Evolutionary conservation across 2,888 invertebrate species (phyloP), one percentile per base, ranked within the genome.

Genomic region (Parapristionchus giblindavisi): DNA sequence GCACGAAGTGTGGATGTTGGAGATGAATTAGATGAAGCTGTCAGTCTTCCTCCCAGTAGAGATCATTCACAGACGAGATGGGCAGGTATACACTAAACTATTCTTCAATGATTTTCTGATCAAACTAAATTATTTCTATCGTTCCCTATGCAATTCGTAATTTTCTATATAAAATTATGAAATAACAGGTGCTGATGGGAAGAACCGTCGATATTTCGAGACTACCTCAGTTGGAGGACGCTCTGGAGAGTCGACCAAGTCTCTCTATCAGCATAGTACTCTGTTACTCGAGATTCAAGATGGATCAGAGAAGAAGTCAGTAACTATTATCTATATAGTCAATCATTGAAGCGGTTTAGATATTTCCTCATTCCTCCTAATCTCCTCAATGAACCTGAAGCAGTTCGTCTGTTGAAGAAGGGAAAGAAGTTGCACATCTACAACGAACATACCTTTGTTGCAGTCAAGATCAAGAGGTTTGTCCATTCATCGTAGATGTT

Each of bases 401-500:
- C 84, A 2, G 76, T 78, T 48, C 79, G 84, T 36, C 68, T 87
- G 65, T 83, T 87, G 85, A 79, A 80, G 75, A 79, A 81, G 58
- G 88, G 88, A 36, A 86, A 85, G 77, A 88, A 88, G 75, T 81
- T 88, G 63, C 88, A 88, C 76, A 82, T 88, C 66, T 85, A 84
- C 81, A 87, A 88, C 77, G 86, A 85, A 54, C 88, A 88, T 79
- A 87, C 87, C 17, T 88, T 88, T 76, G 87, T 88, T 14, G 88
- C 88, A 4, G 87, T 87, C 21, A 86, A 87, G 79, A 80, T 87
- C 38, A 80, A 80, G 77, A 84, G 87, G 88, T 88, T 70, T 78
- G 78, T 51, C 24, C 11, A 43, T 40, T 17, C 27, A 43, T 4
- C 29, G n/a, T n/a, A 27, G 8, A 38, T n/a, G n/a, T 3, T 61